phyloP scores from a whole-genome alignment of 2,797 vertebrate species.

The Sebastes variabilis region DNA sequence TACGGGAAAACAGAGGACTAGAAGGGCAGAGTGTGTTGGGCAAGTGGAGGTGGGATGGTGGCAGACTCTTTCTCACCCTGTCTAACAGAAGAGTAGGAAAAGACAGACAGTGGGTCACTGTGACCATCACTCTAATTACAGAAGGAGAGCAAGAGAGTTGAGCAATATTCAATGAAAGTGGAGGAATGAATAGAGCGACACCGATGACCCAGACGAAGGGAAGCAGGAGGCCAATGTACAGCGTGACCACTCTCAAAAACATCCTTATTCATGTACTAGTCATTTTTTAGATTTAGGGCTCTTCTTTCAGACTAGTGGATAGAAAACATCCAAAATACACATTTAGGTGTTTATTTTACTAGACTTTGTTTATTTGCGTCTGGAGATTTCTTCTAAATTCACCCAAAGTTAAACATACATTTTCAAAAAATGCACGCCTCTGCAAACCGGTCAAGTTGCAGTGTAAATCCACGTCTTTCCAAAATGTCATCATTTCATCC shows the following conservation, averaged over 20 bases:
- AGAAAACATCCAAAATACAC: too few species aligned
- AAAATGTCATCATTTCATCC: too few species aligned
- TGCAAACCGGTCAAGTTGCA: too few species aligned
- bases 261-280: too few species aligned
- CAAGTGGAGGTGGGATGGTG: background rate
- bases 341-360: too few species aligned
- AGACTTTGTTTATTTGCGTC: too few species aligned
- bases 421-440: too few species aligned
- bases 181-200: slow-evolving; percentile 3
- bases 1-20: background rate
- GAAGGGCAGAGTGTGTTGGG: background rate
- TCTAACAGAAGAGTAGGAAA: background rate
- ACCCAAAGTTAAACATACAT: too few species aligned
- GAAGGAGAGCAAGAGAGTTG: background rate
- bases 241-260: background rate
- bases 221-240: background rate
- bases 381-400: too few species aligned
- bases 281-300: too few species aligned
- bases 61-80: background rate
- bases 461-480: too few species aligned
- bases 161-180: background rate
- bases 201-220: background rate
- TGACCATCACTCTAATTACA: slow-evolving; percentile 8
- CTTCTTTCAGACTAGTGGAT: too few species aligned
- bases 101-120: slow-evolving; percentile 4